A percentile compares a stretch with the other conserved stretches of the same genome.
Evolutionary conservation across 2,797 vertebrate genomes (phyloP).

Genomic region (Sarcoramphus papa): DNA sequence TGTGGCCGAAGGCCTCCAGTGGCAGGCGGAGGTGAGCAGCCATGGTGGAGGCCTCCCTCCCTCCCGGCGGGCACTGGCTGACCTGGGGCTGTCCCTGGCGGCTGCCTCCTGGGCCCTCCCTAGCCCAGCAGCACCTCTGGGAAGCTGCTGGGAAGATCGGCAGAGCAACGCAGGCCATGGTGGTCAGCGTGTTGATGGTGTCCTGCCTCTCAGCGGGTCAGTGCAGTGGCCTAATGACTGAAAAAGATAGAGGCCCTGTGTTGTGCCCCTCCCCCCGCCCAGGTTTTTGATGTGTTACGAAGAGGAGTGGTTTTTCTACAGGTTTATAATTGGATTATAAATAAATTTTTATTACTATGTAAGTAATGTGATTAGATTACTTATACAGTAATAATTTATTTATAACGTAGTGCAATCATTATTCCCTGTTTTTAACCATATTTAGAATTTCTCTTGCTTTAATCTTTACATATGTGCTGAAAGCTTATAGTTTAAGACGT

Average conservation of each 20-base stretch:
- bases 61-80: fast-evolving
- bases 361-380: not conserved
- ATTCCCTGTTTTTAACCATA: not conserved
- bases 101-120: fast-evolving
- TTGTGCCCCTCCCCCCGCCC: not conserved
- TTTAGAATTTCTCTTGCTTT: not conserved
- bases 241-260: not conserved
- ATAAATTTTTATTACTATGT: not conserved
- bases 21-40: not conserved
- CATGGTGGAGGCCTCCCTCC: not conserved
- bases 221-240: not conserved
- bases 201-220: fast-evolving
- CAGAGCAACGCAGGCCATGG: fast-evolving
- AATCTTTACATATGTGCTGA: not conserved
- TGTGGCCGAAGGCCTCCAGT: not conserved
- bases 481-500: not conserved
- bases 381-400: not conserved
- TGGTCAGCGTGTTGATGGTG: not conserved
- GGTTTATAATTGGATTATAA: not conserved
- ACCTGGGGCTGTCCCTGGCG: not conserved
- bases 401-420: not conserved
- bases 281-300: not conserved
- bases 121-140: not conserved
- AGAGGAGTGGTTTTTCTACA: not conserved
- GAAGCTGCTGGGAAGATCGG: not conserved